Evolutionary conservation across 2,113 vertebrate species (phyloP).

Genomic region (Potamarius usumacintae): DNA sequence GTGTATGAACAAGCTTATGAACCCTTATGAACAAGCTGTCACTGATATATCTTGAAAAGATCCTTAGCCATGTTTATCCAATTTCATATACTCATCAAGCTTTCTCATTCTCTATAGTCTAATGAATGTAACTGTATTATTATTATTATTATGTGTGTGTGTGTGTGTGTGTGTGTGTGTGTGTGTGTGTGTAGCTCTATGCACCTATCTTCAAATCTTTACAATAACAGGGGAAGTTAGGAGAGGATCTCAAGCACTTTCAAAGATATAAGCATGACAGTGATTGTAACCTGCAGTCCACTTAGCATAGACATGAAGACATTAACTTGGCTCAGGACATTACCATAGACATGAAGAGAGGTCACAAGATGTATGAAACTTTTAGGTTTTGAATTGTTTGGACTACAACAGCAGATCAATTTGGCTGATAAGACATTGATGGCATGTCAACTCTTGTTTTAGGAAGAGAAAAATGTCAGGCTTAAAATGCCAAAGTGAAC

Average conservation of each 20-base stretch:
- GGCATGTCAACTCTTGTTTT: background rate
- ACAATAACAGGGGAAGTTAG: background rate
- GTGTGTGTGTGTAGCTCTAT: background rate
- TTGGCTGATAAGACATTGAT: background rate
- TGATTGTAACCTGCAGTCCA: background rate
- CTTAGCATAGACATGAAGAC: too few relatives aligned
- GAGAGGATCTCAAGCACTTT: background rate
- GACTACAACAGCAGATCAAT: background rate
- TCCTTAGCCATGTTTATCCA: background rate
- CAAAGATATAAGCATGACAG: background rate
- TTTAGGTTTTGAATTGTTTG: background rate
- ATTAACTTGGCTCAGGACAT: background rate
- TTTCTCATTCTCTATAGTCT: background rate
- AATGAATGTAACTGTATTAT: background rate
- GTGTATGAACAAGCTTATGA: too few relatives aligned
- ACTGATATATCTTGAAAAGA: too few relatives aligned
- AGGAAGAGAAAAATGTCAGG: background rate
- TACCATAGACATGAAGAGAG: background rate
- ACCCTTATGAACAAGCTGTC: too few relatives aligned
- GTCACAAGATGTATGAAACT: background rate
- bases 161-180: background rate
- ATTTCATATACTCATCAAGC: background rate
- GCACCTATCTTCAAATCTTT: background rate
- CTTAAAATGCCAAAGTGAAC: background rate
- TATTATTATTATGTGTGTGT: too few relatives aligned